phyloP scores from a whole-genome alignment of 2,113 vertebrate species.

The Ellobius talpinus region DNA sequence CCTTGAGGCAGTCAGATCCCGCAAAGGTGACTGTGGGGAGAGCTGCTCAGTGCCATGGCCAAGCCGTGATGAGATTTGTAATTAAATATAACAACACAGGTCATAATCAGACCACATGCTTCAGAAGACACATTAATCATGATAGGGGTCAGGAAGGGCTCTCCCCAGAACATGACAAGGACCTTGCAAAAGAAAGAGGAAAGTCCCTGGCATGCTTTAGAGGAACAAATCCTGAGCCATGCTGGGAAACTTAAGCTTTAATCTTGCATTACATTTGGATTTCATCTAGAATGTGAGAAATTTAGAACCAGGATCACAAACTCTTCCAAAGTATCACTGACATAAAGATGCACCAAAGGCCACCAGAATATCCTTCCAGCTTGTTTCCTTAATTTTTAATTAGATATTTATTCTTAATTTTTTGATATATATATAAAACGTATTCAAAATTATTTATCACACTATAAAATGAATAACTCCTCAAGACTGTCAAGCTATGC shows the following conservation, averaged over 20 bases:
- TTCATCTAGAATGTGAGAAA: neutral
- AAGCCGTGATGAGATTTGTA: constrained; percentile 76
- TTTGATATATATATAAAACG: neutral
- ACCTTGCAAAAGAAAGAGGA: constrained; percentile 60
- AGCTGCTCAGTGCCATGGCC: constrained; percentile 53
- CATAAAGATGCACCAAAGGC: neutral
- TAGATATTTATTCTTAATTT: constrained; percentile 1
- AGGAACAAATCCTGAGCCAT: neutral
- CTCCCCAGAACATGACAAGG: constrained; percentile 54
- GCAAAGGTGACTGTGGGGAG: constrained; percentile 69
- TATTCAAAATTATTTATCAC: constrained; percentile 38
- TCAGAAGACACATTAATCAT: constrained; percentile 79
- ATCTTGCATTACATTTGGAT: neutral
- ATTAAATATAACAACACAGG: constrained; percentile 82
- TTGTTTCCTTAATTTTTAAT: constrained; percentile 16
- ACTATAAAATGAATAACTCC: neutral
- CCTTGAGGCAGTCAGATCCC: constrained; percentile 71
- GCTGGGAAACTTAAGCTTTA: neutral
- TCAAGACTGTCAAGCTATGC: neutral
- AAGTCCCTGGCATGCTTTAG: neutral
- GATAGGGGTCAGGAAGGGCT: constrained; percentile 69
- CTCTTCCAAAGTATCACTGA: neutral
- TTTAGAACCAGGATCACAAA: neutral
- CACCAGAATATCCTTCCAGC: neutral
- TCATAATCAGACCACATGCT: constrained; percentile 80